phyloP scores from a whole-genome alignment of 2,113 vertebrate species.

The Syrmaticus mikado region DNA sequence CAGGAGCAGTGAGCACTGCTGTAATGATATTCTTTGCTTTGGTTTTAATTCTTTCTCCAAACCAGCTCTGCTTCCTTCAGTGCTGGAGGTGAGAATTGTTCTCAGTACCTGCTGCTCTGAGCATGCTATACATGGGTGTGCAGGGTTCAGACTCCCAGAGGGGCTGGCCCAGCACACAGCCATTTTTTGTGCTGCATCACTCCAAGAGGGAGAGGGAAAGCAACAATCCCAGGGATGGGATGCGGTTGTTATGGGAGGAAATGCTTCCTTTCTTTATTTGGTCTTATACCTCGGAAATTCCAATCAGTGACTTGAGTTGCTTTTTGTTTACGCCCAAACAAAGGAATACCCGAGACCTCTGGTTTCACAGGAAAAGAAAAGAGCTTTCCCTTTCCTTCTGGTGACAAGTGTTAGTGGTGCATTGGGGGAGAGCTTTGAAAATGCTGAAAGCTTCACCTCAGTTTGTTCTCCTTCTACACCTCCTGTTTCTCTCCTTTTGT shows the following conservation, averaged over 20 bases:
- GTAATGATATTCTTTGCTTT: neutral
- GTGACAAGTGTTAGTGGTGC: accelerated
- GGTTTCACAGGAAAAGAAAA: neutral
- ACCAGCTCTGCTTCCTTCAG: neutral
- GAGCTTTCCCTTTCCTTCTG: neutral
- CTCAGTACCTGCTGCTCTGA: neutral
- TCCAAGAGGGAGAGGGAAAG: neutral
- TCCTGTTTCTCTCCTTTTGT: neutral
- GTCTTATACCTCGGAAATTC: neutral
- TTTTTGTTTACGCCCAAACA: neutral
- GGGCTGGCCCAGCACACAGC: neutral
- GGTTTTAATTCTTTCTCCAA: neutral
- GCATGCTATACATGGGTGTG: accelerated
- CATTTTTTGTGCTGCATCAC: neutral
- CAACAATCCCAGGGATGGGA: neutral
- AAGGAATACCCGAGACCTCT: neutral
- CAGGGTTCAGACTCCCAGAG: accelerated
- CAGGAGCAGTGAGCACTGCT: neutral
- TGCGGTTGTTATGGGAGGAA: neutral
- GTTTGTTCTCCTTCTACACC: neutral
- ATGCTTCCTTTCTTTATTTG: neutral
- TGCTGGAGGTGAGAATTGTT: neutral
- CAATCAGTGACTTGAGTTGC: neutral
- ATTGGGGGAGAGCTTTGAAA: neutral
- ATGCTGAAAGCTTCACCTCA: neutral